A percentile compares a stretch with the other conserved stretches of the same genome.
These are phyloP conservation scores for Erpobdella octoculata DNA, from an alignment of 2,888 invertebrate species.

Conservation along the genomic window DNA sequence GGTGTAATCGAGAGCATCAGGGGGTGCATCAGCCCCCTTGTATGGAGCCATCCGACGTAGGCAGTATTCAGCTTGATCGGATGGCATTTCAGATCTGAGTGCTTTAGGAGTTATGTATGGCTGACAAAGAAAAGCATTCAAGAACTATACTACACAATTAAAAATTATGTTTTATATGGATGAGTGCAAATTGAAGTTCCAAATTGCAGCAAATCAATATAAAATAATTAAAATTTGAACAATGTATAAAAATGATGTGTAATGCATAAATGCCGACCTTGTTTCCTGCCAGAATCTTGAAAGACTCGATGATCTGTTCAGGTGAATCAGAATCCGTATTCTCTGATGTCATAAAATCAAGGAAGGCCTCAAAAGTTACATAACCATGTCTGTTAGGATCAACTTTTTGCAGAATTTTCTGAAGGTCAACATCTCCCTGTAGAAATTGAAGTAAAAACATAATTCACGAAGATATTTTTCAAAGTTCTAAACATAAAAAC, in stretches of 20 bases:
- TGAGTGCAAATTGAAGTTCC: too few species aligned
- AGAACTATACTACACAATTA: too few species aligned
- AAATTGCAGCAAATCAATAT: background rate
- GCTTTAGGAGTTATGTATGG: constrained; percentile 84
- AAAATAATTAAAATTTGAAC: background rate
- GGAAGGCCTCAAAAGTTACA: constrained; percentile 94
- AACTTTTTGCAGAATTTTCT: constrained; percentile 87
- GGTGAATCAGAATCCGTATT: constrained; percentile 58
- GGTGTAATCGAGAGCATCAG: constrained; percentile 95
- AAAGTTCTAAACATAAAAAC: background rate
- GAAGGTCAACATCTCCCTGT: constrained; percentile 95
- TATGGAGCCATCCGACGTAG: constrained; percentile 97
- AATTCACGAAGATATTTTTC: background rate
- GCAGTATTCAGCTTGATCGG: constrained; percentile 99
- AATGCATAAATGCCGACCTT: constrained; percentile 56
- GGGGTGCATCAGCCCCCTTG: constrained; percentile 76
- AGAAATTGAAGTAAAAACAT: background rate
- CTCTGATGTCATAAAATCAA: constrained; percentile 98
- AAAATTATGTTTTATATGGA: background rate
- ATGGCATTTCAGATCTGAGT: constrained; percentile 91
- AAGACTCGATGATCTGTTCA: constrained; percentile 41
- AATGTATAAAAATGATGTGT: background rate
- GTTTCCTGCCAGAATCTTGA: constrained; percentile 40
- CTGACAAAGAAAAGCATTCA: constrained; percentile 40
- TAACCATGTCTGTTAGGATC: constrained; percentile 92